Evolutionary conservation across 1,140 invertebrate genomes (phyloP), one percentile per base, ranked within the genome.

Genomic region (Aplysia californica): DNA sequence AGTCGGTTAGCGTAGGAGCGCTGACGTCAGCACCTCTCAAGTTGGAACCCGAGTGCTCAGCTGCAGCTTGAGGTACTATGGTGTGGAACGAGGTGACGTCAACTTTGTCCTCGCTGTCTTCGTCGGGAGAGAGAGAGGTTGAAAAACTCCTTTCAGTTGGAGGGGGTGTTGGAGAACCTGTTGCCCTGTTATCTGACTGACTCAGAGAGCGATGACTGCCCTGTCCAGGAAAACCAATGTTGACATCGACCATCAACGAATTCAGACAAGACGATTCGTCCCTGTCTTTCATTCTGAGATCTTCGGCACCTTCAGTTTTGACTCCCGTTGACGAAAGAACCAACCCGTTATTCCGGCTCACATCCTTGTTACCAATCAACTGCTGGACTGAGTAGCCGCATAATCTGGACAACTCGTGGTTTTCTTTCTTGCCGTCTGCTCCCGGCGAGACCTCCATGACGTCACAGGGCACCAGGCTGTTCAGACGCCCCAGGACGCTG

Each of bases 271-370:
- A 50, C n/a, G 44, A 50, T 31, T 75, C 29, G 5, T 44, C 61
- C 20, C 39, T 44, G 18, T 75, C 72, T 21, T 5, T 18, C 26
- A 66, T 29, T 36, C 72, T 75, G n/a, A 66, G 21, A 55, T 66
- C 59, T 75, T 75, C 59, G n/a, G 59, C 2, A 21, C n/a, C n/a
- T 33, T 75, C 72, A 23, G 41, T 15, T 64, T 75, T 65, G 20
- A 44, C 38, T 2, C 15, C 2, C 26, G 61, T 26, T 20, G 6
- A 15, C 10, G 10, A n/a, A 10, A 50, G 44, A n/a, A 15, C n/a
- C 44, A 50, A n/a, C 44, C 44, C 44, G 44, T n/a, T 50, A n/a
- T 50, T 50, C 10, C n/a, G 44, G n/a, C 44, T 50, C 10, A 15
- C 44, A n/a, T n/a, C n/a, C n/a, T n/a, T n/a, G n/a, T n/a, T n/a